Base-by-base conservation (phyloP, 2,888 invertebrate species). In the Octonoba sinensis region DNA sequence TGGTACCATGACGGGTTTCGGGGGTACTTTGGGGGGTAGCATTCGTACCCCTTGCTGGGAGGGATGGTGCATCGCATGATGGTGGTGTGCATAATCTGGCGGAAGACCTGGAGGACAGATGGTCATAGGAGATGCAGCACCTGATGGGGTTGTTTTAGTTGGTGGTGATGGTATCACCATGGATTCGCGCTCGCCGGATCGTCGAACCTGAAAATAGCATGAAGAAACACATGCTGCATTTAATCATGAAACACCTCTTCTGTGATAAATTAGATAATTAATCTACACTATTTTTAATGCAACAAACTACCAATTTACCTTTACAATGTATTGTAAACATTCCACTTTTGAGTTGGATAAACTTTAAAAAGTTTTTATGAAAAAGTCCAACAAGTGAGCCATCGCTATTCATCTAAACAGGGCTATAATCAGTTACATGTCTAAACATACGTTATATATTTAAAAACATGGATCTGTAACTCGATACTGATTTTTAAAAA, bases 1-100 rank as follows among this genome's bases (percentile, higher is more conserved):
- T n/a, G 82, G 82, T 15, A 82, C 82, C 71, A 82, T 82, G 24
- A 82, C 71, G 11, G 82, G 82, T 49, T 82, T 82, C 8, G 82
- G 82, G 56, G 82, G 82, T 44, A 82, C 82, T 46, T 82, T 82
- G 1, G 82, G 82, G 24, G 82, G 82, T 22, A 82, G 46, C 82
- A 82, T 72, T 24, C 82, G 75, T 3, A 82, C 82, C 22, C 82
- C 82, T 46, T 82, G 82, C 36, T 73, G 82, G 8, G 71, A 49
- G 44, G 82, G 75, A 44, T 82, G 75, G 51, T 74, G 69, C 15
- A 75, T 69, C 24, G 66, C 54, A 47, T 74, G 73, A 27, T 82
- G 82, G 44, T 76, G 82, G 22, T 82, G 82, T 3, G 72, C 51
- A 46, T 82, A 82, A 54, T 82, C 82, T 11, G 82, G 82, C 22